phyloP scores from a whole-genome alignment of 2,113 vertebrate species.

The Daboia siamensis region DNA sequence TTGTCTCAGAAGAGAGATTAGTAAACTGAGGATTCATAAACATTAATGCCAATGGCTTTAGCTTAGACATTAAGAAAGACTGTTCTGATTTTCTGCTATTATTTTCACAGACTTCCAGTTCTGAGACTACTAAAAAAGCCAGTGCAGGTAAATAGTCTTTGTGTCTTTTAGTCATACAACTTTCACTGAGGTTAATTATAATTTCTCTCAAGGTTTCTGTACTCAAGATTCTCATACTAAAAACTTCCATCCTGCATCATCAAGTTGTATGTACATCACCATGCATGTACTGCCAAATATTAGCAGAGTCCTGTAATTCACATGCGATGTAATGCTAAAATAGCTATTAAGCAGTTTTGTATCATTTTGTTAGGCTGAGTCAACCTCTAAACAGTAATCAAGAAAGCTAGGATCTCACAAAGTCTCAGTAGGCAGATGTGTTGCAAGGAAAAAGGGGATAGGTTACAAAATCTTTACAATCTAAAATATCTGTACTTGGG shows the following conservation, averaged over 20 bases:
- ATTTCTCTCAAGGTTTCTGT: neutral
- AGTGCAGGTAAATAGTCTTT: slow-evolving; percentile 26
- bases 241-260: neutral
- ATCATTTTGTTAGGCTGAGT: neutral
- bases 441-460: neutral
- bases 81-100: neutral
- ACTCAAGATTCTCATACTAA: neutral
- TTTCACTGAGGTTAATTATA: neutral
- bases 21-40: neutral
- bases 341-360: neutral
- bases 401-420: neutral
- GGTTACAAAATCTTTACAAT: neutral
- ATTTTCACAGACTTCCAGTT: slow-evolving; percentile 10
- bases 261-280: neutral
- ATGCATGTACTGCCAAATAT: neutral
- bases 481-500: neutral
- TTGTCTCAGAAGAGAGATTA: neutral
- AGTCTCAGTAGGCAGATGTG: neutral
- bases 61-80: neutral
- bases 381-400: neutral
- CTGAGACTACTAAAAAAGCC: rapidly evolving
- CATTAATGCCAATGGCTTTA: neutral
- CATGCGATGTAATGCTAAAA: neutral
- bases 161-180: neutral
- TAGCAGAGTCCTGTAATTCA: neutral